A percentile compares a stretch with the other conserved stretches of the same genome.
phyloP scores from a whole-genome alignment of 2,888 invertebrate genomes.

The Branchinecta sandiegonensis region DNA sequence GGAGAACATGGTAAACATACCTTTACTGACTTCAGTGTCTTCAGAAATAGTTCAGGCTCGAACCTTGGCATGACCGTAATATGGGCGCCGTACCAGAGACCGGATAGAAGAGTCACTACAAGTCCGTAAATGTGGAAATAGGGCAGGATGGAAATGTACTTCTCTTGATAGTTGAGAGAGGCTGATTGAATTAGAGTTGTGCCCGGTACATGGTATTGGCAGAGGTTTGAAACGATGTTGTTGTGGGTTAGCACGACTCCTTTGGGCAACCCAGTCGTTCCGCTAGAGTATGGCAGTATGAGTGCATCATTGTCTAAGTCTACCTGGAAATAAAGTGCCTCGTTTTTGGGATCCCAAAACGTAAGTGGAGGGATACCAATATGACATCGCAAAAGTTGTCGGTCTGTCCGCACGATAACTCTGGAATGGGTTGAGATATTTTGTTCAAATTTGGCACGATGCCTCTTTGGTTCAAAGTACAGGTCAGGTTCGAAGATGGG shows the following conservation, averaged over 20 bases:
- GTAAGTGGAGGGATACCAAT: no score
- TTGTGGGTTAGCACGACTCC: slow-evolving; percentile 51
- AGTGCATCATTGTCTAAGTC: slow-evolving; percentile 30
- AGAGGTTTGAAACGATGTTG: slow-evolving; percentile 42
- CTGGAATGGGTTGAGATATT: no score
- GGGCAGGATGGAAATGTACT: slow-evolving; percentile 39
- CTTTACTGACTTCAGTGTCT: slow-evolving; percentile 44
- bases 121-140: slow-evolving; percentile 67
- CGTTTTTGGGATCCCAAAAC: no score
- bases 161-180: slow-evolving; percentile 20
- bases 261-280: slow-evolving; percentile 54
- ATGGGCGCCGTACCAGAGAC: slow-evolving; percentile 45
- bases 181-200: slow-evolving; percentile 19
- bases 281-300: slow-evolving; percentile 36
- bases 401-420: no score
- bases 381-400: no score
- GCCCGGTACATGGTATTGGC: slow-evolving; percentile 30
- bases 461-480: no score
- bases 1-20: slow-evolving; percentile 28
- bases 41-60: slow-evolving; percentile 54
- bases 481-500: no score
- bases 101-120: slow-evolving; percentile 49
- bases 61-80: slow-evolving; percentile 52
- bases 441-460: no score
- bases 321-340: slow-evolving; percentile 8